Evolutionary conservation across 2,113 vertebrate genomes (phyloP), one percentile per base, ranked within the genome.

Genomic region (Hydrochoerus hydrochaeris): DNA sequence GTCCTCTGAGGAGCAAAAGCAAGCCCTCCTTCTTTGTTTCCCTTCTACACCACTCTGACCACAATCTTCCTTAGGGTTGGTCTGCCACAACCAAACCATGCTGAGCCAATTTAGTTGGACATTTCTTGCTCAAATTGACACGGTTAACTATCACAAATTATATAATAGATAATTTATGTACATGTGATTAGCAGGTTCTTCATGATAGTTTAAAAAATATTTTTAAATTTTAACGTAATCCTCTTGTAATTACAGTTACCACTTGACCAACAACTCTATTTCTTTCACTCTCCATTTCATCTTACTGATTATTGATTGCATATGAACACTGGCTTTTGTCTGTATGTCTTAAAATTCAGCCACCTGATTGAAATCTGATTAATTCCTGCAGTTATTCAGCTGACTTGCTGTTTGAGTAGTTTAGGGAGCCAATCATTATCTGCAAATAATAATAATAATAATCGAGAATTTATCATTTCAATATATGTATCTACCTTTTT

Each of bases 271-370:
- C 32, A 60, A 60, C 32, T 73, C 28, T 54, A 28, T 84, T 73
- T n/a, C 44, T 46, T 62, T 19, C 4, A 58, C 24, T 92, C 81
- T 24, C 54, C 13, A 28, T 20, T 38, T 20, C 57, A 24, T 84
- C 24, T 95, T 92, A 38, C 0, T 75, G 88, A 44, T 58, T 75
- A 11, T 77, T 75, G 63, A 85, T 75, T 60, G 17, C 41, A 57
- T 75, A 9, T 67, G 49, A 30, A 52, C 22, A 60, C 73, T 24
- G 52, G 0, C 86, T 78, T 88, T 88, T 91, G 35, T 65, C 35
- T 67, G 26, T 57, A 19, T 96, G 11, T 86, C 80, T 94, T 91
- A 41, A 96, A 96, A 95, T 58, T 78, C 52, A 94, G 41, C 73
- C 63, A 75, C 9, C 30, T 92, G 30, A 63, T 57, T 73, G 38